Conservation (phyloP, 2,888 invertebrate species). For the Nomada goodeniana region DNA sequence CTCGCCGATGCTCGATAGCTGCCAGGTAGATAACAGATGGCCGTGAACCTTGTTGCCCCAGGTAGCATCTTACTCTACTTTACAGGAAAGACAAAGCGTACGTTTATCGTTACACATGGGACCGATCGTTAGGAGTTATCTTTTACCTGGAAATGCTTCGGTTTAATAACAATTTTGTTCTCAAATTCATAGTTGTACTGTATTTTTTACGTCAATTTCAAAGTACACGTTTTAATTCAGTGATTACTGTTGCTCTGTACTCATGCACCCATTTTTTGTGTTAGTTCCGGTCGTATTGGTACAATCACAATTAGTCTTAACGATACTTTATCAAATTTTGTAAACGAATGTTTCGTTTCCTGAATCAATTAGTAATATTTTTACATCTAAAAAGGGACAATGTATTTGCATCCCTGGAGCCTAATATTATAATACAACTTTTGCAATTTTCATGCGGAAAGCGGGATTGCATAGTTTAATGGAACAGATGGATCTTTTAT, state of each 20-base stretch:
- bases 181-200: neutral
- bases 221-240: too few relatives aligned
- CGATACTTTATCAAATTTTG: too few relatives aligned
- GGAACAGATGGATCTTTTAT: neutral
- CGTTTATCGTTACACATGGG: conserved; percentile 19
- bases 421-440: neutral
- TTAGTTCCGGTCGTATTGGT: too few relatives aligned
- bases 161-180: conserved; percentile 7
- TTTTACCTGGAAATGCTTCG: neutral
- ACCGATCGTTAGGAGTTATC: conserved; percentile 23
- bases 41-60: conserved; percentile 43
- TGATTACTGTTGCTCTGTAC: too few relatives aligned
- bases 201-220: neutral
- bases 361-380: too few relatives aligned
- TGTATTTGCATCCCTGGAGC: neutral
- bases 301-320: too few relatives aligned
- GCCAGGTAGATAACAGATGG: conserved; percentile 33
- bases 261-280: too few relatives aligned
- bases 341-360: too few relatives aligned
- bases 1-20: conserved; percentile 29
- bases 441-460: neutral
- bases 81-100: conserved; percentile 18
- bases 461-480: neutral
- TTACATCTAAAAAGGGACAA: neutral
- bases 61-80: conserved; percentile 18